These are phyloP conservation scores for Archocentrus centrarchus DNA, from an alignment of 2,113 vertebrate species.

Conservation along the genomic window DNA sequence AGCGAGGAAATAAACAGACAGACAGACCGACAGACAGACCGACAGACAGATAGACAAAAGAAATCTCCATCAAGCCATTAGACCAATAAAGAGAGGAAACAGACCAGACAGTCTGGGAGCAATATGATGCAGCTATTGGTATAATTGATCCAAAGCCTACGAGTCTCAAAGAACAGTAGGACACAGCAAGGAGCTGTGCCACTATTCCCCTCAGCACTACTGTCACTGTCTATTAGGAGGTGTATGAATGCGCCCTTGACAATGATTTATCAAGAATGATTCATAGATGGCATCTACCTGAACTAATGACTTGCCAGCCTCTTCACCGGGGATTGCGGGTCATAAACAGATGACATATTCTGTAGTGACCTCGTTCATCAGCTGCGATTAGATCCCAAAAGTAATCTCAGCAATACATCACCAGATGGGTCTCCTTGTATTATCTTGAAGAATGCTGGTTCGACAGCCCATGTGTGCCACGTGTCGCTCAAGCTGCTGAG, in stretches of 20 bases:
- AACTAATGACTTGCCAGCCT: conserved; percentile 65
- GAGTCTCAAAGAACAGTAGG: conserved; percentile 55
- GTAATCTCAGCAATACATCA: conserved; percentile 67
- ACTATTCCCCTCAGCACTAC: conserved; percentile 4
- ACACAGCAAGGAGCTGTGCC: conserved; percentile 36
- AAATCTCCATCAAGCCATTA: conserved; percentile 68
- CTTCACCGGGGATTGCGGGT: conserved; percentile 60
- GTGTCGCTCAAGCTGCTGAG: conserved; percentile 53
- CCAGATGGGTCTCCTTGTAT: conserved; percentile 69
- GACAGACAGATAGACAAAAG: conserved; percentile 6
- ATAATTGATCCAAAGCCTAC: conserved; percentile 73
- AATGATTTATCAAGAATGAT: conserved; percentile 72
- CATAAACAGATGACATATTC: conserved; percentile 73
- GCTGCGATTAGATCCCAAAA: conserved; percentile 72
- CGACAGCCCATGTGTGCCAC: conserved; percentile 52
- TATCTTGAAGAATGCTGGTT: conserved; percentile 64
- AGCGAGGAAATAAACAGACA: conserved; percentile 29
- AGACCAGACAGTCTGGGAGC: conserved; percentile 66
- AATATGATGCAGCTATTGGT: conserved; percentile 66
- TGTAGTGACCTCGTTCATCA: conserved; percentile 75
- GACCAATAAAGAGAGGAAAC: conserved; percentile 70
- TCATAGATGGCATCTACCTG: conserved; percentile 67
- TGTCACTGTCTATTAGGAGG: conserved; percentile 66
- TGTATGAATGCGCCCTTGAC: conserved; percentile 60
- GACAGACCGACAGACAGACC: conserved; percentile 31